Percentiles rank a stretch among this genome's conserved stretches.
These are phyloP conservation scores for Prosopocoilus inquinatus DNA, from an alignment of 2,888 invertebrate genomes.

Conservation along the genomic window DNA sequence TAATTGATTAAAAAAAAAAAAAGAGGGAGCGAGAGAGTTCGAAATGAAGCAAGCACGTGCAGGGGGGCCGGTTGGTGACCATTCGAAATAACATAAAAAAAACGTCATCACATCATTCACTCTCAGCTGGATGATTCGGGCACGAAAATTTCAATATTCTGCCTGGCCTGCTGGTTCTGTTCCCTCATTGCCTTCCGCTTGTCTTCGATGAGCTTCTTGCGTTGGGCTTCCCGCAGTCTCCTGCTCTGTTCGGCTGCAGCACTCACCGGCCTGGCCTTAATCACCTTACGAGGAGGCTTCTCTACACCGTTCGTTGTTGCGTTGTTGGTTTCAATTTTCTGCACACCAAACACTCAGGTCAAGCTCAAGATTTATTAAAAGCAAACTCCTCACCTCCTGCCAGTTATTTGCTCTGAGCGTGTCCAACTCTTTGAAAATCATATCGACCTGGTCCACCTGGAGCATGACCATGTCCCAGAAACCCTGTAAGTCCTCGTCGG, in stretches of 20 bases:
- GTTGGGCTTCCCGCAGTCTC: slow-evolving; percentile 62
- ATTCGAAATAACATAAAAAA: too few relatives aligned
- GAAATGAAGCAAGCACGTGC: too few relatives aligned
- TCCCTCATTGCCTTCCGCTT: slow-evolving; percentile 61
- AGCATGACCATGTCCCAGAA: slow-evolving; percentile 98
- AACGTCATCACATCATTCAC: slow-evolving; percentile 13
- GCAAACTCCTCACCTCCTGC: slow-evolving; percentile 55
- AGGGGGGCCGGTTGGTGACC: too few relatives aligned
- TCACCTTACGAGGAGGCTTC: slow-evolving; percentile 26
- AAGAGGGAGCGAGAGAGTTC: too few relatives aligned
- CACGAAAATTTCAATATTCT: slow-evolving; percentile 49
- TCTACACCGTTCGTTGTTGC: slow-evolving; percentile 12
- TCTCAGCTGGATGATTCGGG: slow-evolving; percentile 48
- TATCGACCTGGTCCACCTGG: slow-evolving; percentile 84
- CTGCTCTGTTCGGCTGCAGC: slow-evolving; percentile 55
- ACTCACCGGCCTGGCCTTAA: slow-evolving; percentile 31
- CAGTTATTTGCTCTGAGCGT: slow-evolving; percentile 64
- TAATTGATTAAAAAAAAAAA: too few relatives aligned
- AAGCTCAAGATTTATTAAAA: slow-evolving; percentile 3
- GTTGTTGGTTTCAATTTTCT: slow-evolving; percentile 1
- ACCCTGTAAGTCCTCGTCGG: slow-evolving; percentile 85
- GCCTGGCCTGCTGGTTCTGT: slow-evolving; percentile 34
- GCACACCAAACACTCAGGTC: background rate
- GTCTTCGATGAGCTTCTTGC: slow-evolving; percentile 78
- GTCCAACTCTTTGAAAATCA: slow-evolving; percentile 70